phyloP scores from a whole-genome alignment of 2,888 invertebrate species.

The Notodonta dromedarius region DNA sequence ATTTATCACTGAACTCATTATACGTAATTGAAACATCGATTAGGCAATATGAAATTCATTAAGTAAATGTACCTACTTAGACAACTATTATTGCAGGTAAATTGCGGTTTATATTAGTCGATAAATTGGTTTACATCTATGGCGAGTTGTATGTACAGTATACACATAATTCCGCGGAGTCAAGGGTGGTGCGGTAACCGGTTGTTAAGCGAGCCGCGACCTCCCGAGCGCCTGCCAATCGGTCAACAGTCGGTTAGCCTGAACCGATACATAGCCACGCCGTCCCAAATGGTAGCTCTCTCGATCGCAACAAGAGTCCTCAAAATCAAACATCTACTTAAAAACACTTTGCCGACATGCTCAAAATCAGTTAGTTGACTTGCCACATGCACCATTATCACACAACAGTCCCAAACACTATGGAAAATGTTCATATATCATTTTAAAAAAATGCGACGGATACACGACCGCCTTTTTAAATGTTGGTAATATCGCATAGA shows the following conservation, averaged over 20 bases:
- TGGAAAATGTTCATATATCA: constrained; percentile 10
- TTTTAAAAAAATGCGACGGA: constrained; percentile 13
- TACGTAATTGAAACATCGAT: no score
- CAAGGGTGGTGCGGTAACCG: constrained; percentile 4
- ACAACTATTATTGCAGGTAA: no score
- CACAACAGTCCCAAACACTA: constrained; percentile 6
- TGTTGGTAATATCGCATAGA: constrained; percentile 20
- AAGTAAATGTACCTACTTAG: no score
- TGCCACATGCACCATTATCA: constrained; percentile 11
- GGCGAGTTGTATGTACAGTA: no score
- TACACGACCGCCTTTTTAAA: constrained; percentile 14
- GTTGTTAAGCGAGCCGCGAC: background rate
- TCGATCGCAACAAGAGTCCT: constrained; percentile 4
- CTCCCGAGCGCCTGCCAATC: background rate
- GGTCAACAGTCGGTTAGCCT: constrained; percentile 3
- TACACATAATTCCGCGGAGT: background rate
- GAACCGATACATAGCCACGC: background rate
- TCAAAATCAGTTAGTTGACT: constrained; percentile 14
- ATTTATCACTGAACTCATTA: no score
- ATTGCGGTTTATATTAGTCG: no score
- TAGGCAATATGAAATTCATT: no score
- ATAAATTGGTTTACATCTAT: no score
- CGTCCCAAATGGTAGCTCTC: background rate
- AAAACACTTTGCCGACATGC: constrained; percentile 41
- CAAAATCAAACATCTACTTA: constrained; percentile 25